A percentile compares a stretch with the other conserved stretches of the same genome.
phyloP scores from a whole-genome alignment of 2,888 invertebrate genomes.

The Chrysomela aeneicollis region DNA sequence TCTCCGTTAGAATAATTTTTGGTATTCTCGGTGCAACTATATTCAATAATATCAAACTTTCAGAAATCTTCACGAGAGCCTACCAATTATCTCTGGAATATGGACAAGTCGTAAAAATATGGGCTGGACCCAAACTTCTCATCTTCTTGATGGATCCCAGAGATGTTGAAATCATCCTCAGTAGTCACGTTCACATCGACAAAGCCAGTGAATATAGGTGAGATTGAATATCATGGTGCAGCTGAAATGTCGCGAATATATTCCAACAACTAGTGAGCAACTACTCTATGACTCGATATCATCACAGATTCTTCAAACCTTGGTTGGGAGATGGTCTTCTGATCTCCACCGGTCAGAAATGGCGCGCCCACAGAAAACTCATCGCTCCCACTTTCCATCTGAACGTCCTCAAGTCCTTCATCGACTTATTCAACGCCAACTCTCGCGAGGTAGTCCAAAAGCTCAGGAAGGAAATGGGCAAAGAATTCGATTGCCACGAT shows the following conservation, averaged over 20 bases:
- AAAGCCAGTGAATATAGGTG: constrained; percentile 74
- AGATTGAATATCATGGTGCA: constrained; percentile 34
- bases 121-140: constrained; percentile 79
- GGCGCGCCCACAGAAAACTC: constrained; percentile 84
- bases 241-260: too few species aligned
- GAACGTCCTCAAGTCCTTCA: constrained; percentile 86
- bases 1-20: neutral
- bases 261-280: too few species aligned
- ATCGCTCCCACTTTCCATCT: constrained; percentile 90
- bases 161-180: constrained; percentile 79
- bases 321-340: constrained; percentile 86
- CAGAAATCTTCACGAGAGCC: constrained; percentile 76
- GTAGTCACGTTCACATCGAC: constrained; percentile 82
- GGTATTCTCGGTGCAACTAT: neutral
- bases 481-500: constrained; percentile 80
- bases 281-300: too few species aligned
- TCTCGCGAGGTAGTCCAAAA: constrained; percentile 78
- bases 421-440: constrained; percentile 85
- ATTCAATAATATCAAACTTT: constrained; percentile 21
- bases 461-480: constrained; percentile 74
- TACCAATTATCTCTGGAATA: constrained; percentile 65
- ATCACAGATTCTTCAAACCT: constrained; percentile 77
- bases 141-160: constrained; percentile 79
- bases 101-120: constrained; percentile 71
- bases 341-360: constrained; percentile 85